These are phyloP conservation scores for Caenorhabditis sp. DNA, from an alignment of 2,888 invertebrate species.

Conservation along the genomic window DNA sequence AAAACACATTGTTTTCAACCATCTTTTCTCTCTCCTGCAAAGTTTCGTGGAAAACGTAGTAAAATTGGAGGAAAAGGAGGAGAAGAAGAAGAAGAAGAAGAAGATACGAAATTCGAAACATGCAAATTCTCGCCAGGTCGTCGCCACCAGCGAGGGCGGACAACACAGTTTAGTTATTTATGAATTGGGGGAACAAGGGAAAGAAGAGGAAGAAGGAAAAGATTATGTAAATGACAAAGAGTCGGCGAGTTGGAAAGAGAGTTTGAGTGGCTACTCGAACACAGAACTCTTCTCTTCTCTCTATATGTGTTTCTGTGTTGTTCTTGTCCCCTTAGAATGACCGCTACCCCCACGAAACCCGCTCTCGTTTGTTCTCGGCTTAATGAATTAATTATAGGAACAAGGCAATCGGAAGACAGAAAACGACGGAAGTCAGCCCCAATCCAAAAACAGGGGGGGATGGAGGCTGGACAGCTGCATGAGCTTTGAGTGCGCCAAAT, in stretches of 20 bases:
- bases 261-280: constrained; percentile 51
- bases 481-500: constrained; percentile 54
- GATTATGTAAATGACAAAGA: constrained; percentile 57
- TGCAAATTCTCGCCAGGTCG: constrained; percentile 47
- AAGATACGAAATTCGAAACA: constrained; percentile 40
- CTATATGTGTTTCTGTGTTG: constrained; percentile 25
- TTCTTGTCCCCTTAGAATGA: constrained; percentile 5
- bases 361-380: constrained; percentile 54
- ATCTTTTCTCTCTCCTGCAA: not conserved
- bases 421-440: constrained; percentile 39
- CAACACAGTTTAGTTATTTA: constrained; percentile 61
- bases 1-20: constrained; percentile 55
- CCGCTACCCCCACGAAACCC: not conserved
- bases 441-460: constrained; percentile 25
- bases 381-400: constrained; percentile 63
- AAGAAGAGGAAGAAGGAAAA: constrained; percentile 44
- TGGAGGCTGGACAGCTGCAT: constrained; percentile 56
- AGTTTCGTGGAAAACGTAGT: constrained; percentile 18
- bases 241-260: constrained; percentile 44
- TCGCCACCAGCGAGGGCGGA: not conserved
- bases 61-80: constrained; percentile 1
- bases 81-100: constrained; percentile 33
- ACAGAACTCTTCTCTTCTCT: constrained; percentile 21
- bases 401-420: constrained; percentile 46
- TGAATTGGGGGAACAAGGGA: constrained; percentile 30